Evolutionary conservation across 2,797 vertebrate genomes (phyloP), one percentile per base, ranked within the genome.

Genomic region (Zalophus californianus): DNA sequence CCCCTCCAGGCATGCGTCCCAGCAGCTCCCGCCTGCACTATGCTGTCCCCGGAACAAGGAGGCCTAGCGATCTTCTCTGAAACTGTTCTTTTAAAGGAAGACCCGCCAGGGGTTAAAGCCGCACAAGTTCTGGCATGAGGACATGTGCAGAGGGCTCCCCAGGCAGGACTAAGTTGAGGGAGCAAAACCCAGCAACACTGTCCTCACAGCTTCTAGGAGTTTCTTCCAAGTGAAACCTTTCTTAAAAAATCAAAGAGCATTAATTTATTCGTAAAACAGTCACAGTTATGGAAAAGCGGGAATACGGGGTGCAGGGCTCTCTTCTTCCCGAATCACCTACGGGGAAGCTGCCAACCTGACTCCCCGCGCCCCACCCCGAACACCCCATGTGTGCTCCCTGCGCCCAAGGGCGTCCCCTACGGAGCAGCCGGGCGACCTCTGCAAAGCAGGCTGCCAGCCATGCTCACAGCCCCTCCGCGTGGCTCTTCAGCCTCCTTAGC

Each of bases 21-120:
- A 3, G 41, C 79, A 4, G 32, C 41, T 3, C 7, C 50, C 83
- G 14, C n/a, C n/a, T 0, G 6, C 50, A 1, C 56, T 1, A 14
- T 1, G 15, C 38, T 3, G 35, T 14, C 35, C 1, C 16, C 23
- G 13, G 7, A 27, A 9, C 8, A 10, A 21, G 29, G 44, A 4
- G 20, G 78, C 29, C 75, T 58, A 1, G 5, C 14, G 14, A 3
- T 29, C 83, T n/a, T 14, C 35, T 35, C 4, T 54, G 32, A 5
- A 2, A 12, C 48, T 64, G 8, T 25, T 41, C 38, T 72, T 58
- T 29, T 21, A 13, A 44, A 73, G 52, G 54, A 41, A 75, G 16
- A 15, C 16, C 7, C 3, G 0, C 3, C 16, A 1, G 8, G 23
- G 15, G 13, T 9, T 9, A 35, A 2, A 0, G 80, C 1, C 1